phyloP scores from a whole-genome alignment of 2,888 invertebrate genomes.

The Phyto melanocephala region DNA sequence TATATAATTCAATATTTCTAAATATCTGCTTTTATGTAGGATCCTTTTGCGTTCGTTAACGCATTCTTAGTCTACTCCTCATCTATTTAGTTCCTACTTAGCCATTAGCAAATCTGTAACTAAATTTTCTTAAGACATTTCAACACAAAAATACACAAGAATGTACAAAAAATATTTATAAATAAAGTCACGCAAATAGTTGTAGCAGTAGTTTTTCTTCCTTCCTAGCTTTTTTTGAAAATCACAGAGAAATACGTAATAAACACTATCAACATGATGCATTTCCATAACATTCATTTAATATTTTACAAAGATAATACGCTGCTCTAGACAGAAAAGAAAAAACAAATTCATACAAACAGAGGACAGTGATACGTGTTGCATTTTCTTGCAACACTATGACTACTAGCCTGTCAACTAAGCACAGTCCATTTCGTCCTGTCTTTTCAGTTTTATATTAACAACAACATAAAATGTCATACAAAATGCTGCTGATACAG shows the following conservation, averaged over 20 bases:
- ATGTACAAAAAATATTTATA: neutral
- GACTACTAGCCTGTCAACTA: slow-evolving; percentile 27
- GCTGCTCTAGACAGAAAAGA: neutral
- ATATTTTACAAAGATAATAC: slow-evolving; percentile 33
- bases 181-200: slow-evolving; percentile 52
- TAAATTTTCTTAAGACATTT: slow-evolving; percentile 11
- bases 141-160: slow-evolving; percentile 2
- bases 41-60: too few species aligned
- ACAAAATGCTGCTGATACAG: slow-evolving; percentile 47
- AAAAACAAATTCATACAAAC: neutral
- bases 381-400: slow-evolving; percentile 35
- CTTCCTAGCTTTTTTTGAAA: neutral
- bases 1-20: too few species aligned
- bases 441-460: slow-evolving; percentile 34
- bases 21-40: too few species aligned
- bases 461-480: slow-evolving; percentile 21
- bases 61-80: neutral
- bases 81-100: slow-evolving; percentile 10
- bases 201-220: slow-evolving; percentile 12
- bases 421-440: slow-evolving; percentile 1
- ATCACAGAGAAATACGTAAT: slow-evolving; percentile 40
- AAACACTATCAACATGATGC: slow-evolving; percentile 58
- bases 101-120: slow-evolving; percentile 23
- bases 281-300: slow-evolving; percentile 62
- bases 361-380: slow-evolving; percentile 50